Percentiles rank a stretch among this genome's conserved stretches.
phyloP scores from a whole-genome alignment of 2,888 invertebrate species.

The Mesopsocus fuscifrons region DNA sequence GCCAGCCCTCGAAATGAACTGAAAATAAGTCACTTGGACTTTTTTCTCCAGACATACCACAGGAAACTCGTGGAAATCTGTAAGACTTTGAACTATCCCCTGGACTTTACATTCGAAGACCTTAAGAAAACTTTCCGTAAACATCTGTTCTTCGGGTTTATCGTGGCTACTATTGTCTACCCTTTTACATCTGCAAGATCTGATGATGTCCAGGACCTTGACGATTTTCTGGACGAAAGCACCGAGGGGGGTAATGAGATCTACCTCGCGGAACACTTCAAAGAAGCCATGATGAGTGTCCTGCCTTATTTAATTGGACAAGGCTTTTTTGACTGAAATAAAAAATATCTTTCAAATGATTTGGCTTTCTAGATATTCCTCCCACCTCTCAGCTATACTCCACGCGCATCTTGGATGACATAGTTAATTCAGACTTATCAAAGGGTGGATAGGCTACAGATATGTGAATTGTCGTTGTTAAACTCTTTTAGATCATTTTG shows the following conservation, averaged over 20 bases:
- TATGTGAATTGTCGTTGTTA: no score
- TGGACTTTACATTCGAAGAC: neutral
- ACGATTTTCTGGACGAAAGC: neutral
- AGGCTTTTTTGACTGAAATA: no score
- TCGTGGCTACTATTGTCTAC: neutral
- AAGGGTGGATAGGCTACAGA: no score
- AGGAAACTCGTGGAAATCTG: neutral
- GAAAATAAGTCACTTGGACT: neutral
- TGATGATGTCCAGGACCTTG: neutral
- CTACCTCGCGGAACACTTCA: neutral
- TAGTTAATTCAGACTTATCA: no score
- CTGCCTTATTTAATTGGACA: no score
- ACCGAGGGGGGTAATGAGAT: neutral
- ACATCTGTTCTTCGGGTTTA: neutral
- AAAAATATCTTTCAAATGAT: no score
- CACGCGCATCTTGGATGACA: no score
- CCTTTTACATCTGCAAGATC: neutral
- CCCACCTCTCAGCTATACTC: no score
- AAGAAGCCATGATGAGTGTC: neutral
- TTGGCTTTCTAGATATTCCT: no score
- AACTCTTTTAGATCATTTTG: no score
- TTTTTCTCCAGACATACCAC: neutral
- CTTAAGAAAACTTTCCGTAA: slow-evolving; percentile 1
- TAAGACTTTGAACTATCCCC: neutral
- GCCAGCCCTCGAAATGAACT: neutral